A percentile compares a stretch with the other conserved stretches of the same genome.
These are phyloP conservation scores for Nasonia vitripennis DNA, from an alignment of 1,140 invertebrate species.

Conservation along the genomic window DNA sequence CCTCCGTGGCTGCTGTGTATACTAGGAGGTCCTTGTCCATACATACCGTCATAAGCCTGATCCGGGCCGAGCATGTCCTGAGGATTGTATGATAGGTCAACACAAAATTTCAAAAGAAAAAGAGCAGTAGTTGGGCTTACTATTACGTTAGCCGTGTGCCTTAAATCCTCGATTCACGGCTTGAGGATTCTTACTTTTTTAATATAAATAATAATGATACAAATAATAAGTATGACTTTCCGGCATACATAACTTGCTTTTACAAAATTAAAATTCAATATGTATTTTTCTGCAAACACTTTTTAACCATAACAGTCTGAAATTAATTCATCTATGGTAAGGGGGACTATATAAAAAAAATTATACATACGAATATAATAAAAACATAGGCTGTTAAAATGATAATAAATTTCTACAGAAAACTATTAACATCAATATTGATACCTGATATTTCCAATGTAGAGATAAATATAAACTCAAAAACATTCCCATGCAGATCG, in stretches of 20 bases:
- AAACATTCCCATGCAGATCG: constrained; percentile 69
- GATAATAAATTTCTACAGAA: constrained; percentile 1
- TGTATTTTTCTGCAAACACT: not conserved
- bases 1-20: constrained; percentile 86
- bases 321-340: not conserved
- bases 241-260: not conserved
- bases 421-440: constrained; percentile 17
- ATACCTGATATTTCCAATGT: constrained; percentile 30
- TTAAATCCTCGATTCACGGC: constrained; percentile 2
- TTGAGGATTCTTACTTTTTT: not conserved
- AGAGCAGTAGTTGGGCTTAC: not conserved
- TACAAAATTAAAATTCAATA: not conserved
- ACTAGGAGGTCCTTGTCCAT: constrained; percentile 89
- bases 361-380: not conserved
- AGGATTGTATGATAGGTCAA: constrained; percentile 76
- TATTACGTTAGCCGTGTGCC: not conserved
- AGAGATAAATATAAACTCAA: constrained; percentile 55
- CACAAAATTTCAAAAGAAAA: constrained; percentile 65
- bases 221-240: not conserved
- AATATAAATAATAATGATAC: not conserved
- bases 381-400: constrained; percentile 10
- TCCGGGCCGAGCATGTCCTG: constrained; percentile 95
- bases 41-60: constrained; percentile 93
- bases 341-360: not conserved
- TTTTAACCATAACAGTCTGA: not conserved